phyloP scores from a whole-genome alignment of 2,888 invertebrate species.

The Panzeria rudis region DNA sequence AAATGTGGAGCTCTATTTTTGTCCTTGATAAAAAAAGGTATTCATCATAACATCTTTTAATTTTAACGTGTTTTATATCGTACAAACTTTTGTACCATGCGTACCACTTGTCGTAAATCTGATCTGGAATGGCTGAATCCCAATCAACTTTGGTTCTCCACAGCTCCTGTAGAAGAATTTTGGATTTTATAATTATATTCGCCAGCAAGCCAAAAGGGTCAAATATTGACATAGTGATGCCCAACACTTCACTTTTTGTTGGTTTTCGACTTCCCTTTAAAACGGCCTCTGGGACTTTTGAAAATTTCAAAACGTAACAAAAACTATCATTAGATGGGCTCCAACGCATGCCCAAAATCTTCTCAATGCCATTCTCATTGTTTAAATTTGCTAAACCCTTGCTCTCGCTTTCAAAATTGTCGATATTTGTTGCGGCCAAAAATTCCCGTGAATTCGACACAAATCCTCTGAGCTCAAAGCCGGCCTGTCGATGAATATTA shows the following conservation, averaged over 20 bases:
- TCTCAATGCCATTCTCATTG: slow-evolving; percentile 15
- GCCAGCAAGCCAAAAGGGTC: slow-evolving; percentile 51
- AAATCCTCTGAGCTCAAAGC: slow-evolving; percentile 66
- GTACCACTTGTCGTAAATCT: slow-evolving; percentile 50
- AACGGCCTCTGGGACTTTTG: slow-evolving; percentile 41
- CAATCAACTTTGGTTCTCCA: slow-evolving; percentile 55
- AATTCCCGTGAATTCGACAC: slow-evolving; percentile 60
- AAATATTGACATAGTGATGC: slow-evolving; percentile 45
- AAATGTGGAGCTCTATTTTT: slow-evolving; percentile 28
- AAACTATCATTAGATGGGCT: slow-evolving; percentile 40
- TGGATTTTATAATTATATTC: slow-evolving; percentile 52
- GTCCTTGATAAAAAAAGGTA: background rate
- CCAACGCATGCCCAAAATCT: slow-evolving; percentile 53
- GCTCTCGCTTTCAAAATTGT: background rate
- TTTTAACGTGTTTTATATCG: slow-evolving; percentile 7
- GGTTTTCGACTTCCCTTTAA: slow-evolving; percentile 46
- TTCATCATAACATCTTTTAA: slow-evolving; percentile 14
- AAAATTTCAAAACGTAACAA: slow-evolving; percentile 53
- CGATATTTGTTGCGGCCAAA: slow-evolving; percentile 19
- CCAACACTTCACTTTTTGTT: slow-evolving; percentile 42
- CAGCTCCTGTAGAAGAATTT: slow-evolving; percentile 64
- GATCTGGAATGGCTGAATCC: slow-evolving; percentile 51
- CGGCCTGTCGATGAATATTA: slow-evolving; percentile 59
- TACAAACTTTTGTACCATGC: slow-evolving; percentile 34
- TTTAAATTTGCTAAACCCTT: slow-evolving; percentile 27